These are phyloP conservation scores for Phrynocephalus forsythii DNA, from an alignment of 2,797 vertebrate genomes.

Conservation along the genomic window DNA sequence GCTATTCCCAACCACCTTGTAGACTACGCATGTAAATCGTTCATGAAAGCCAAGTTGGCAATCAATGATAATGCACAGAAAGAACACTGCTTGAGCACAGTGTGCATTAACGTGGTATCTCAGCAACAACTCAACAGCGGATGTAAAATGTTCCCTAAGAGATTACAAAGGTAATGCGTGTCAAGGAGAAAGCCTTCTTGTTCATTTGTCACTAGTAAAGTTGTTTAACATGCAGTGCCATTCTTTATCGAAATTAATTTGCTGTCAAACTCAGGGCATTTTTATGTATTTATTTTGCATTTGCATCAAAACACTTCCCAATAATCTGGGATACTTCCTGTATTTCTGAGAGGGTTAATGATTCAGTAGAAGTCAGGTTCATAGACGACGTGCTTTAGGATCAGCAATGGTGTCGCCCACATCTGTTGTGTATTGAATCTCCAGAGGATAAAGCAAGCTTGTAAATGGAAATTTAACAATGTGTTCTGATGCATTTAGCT, in stretches of 20 bases:
- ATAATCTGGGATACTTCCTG: slow-evolving; percentile 48
- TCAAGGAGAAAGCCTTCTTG: slow-evolving; percentile 15
- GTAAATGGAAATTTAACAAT: slow-evolving; percentile 62
- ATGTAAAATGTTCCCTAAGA: slow-evolving; percentile 76
- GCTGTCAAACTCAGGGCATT: slow-evolving; percentile 70
- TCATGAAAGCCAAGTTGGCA: slow-evolving; percentile 56
- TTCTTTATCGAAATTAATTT: slow-evolving; percentile 80
- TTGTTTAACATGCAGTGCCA: slow-evolving; percentile 77
- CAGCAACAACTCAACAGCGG: slow-evolving; percentile 81
- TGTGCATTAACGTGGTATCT: slow-evolving; percentile 76
- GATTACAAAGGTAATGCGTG: slow-evolving; percentile 53
- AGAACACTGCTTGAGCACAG: slow-evolving; percentile 71
- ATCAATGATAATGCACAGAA: slow-evolving; percentile 58
- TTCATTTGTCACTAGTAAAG: slow-evolving; percentile 74
- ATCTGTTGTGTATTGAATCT: slow-evolving; percentile 40
- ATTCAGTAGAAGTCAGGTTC: slow-evolving; percentile 44
- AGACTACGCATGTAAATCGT: slow-evolving; percentile 53
- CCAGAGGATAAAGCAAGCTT: slow-evolving; percentile 45
- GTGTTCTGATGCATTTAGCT: slow-evolving; percentile 46
- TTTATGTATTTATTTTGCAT: slow-evolving; percentile 73
- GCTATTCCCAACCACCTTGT: slow-evolving; percentile 38
- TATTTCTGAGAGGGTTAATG: slow-evolving; percentile 45
- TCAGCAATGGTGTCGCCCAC: slow-evolving; percentile 50
- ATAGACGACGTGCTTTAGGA: slow-evolving; percentile 43
- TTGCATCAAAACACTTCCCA: slow-evolving; percentile 59